These are phyloP conservation scores for Ormyrus thymus DNA, from an alignment of 2,888 invertebrate genomes.

Conservation along the genomic window DNA sequence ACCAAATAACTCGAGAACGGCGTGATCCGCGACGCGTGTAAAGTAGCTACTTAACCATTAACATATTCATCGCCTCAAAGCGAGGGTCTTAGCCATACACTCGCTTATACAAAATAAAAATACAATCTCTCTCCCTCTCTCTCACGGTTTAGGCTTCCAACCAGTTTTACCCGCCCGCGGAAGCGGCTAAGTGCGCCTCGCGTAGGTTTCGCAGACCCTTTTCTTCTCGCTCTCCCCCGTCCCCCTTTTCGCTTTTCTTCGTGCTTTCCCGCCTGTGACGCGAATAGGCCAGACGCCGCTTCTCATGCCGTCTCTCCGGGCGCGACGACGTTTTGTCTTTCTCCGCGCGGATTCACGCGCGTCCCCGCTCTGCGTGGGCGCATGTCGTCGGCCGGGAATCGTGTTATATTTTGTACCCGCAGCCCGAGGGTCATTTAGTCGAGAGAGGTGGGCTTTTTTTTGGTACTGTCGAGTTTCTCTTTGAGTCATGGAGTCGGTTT, in stretches of 20 bases:
- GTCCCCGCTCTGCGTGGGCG: slow-evolving; percentile 4
- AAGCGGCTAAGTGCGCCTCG: slow-evolving; percentile 1
- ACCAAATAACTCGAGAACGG: no score
- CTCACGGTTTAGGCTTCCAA: background rate
- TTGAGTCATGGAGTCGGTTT: no score
- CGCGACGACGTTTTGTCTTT: background rate
- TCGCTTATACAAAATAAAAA: background rate
- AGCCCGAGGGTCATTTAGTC: no score
- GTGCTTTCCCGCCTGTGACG: slow-evolving; percentile 46
- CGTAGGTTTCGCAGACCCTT: background rate
- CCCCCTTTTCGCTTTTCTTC: slow-evolving; percentile 26
- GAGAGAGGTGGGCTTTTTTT: no score
- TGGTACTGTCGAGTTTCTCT: no score
- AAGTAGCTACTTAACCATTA: slow-evolving; percentile 10
- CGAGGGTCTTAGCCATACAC: background rate
- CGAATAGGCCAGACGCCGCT: slow-evolving; percentile 25
- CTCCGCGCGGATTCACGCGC: background rate
- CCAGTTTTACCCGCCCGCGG: background rate
- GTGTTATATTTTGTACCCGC: no score
- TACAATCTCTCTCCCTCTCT: background rate
- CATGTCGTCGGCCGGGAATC: no score
- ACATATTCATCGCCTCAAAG: slow-evolving; percentile 12
- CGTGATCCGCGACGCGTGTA: slow-evolving; percentile 5
- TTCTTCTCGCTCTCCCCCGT: background rate
- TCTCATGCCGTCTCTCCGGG: slow-evolving; percentile 9